These are phyloP conservation scores for Thecocarcelia acutangulata DNA, from an alignment of 2,888 invertebrate species.

Conservation along the genomic window DNA sequence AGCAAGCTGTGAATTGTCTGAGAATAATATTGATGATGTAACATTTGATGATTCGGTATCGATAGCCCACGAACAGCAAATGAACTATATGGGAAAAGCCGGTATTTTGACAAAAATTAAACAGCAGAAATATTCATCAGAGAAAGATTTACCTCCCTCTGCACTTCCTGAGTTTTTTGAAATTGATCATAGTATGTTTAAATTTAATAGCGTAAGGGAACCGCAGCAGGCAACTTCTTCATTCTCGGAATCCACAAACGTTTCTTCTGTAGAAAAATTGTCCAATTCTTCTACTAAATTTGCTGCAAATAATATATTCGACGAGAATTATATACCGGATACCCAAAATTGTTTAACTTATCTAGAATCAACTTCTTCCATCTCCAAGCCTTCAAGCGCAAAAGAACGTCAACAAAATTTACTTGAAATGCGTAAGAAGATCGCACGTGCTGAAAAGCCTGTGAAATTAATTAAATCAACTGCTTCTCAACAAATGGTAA, in stretches of 20 bases:
- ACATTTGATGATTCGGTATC: conserved; percentile 73
- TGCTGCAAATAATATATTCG: neutral
- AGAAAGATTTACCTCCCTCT: conserved; percentile 66
- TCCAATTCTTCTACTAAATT: neutral
- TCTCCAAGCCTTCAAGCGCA: conserved; percentile 12
- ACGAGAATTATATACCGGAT: neutral
- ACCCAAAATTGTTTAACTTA: neutral
- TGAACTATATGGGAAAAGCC: conserved; percentile 70
- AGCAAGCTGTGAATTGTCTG: conserved; percentile 2
- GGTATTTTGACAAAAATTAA: conserved; percentile 69
- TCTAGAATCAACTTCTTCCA: conserved; percentile 23
- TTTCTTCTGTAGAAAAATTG: conserved; percentile 13
- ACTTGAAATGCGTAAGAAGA: conserved; percentile 70
- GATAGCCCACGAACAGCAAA: neutral
- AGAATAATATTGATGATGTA: conserved; percentile 65
- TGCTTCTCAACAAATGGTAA: conserved; percentile 51
- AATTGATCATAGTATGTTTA: conserved; percentile 38
- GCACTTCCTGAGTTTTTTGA: conserved; percentile 67
- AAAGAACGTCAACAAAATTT: conserved; percentile 57
- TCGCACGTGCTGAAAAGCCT: conserved; percentile 30
- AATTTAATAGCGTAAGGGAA: neutral
- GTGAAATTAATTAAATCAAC: neutral
- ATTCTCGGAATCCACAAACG: neutral
- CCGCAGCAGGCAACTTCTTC: conserved; percentile 1
- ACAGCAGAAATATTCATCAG: conserved; percentile 64